Base-by-base conservation (phyloP, 2,888 invertebrate species). In the Ochropleura leucogaster region DNA sequence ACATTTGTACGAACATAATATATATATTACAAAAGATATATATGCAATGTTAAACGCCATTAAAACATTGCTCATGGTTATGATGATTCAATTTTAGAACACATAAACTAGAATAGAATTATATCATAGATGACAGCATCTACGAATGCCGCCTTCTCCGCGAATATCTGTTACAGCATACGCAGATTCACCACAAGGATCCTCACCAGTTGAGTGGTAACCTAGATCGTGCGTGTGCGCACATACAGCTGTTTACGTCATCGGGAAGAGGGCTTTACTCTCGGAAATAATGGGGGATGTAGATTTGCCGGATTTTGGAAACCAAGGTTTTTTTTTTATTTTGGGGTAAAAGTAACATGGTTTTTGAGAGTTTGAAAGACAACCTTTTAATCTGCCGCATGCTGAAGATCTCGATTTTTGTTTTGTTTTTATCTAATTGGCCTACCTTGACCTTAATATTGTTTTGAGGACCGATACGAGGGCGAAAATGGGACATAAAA, bases 251-350 rank as follows among this genome's bases (percentile, higher is more conserved):
- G 60, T 57, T 72, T 72, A 81, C 80, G 80, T 81, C 80, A 81
- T 60, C 59, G 81, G 63, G 72, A 77, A 77, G 80, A 81, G 80
- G 67, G 77, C 77, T 72, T 81, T 69, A 81, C 67, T 81, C 81
- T 81, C 67, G 14, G 14, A 64, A 40, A 46, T 80, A 72, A 69
- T 6, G 67, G 60, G 4, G 63, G 14, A 0, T 67, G 59, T 40
- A 80, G 77, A 81, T 63, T 81, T 46, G 59, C 16, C 8, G 40
- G 0, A 42, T 20, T 77, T 40, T 8, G n/a, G 0, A 4, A 30
- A 12, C 7, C 30, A 3, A 20, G 4, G 20, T 42, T 1, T n/a
- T 62, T 1, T n/a, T 62, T 62, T 62, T 10, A 8, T 47, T 10
- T 47, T 14, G 4, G 10, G n/a, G 12, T 46, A 14, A 18, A 4